Base-by-base conservation (phyloP, 2,113 vertebrate genomes). In the Danionella cerebrum region DNA sequence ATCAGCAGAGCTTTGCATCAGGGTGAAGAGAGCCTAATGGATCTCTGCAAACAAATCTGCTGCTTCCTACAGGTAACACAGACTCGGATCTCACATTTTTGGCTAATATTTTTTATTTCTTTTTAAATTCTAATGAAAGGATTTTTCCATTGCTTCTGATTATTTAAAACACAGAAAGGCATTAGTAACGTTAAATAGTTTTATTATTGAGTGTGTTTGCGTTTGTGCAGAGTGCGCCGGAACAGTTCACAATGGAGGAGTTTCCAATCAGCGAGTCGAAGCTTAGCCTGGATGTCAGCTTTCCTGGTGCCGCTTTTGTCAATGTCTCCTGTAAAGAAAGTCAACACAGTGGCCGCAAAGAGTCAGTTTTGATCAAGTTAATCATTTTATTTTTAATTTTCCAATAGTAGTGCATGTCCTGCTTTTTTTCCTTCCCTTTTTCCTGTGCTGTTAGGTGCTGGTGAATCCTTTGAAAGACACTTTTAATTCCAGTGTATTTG, bases 211-310 rank as follows among this genome's bases (percentile, higher is more conserved):
- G 29, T 31, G 3, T 67, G 4, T 39, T 39, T 51, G 22, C 2
- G n/a, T n/a, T n/a, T n/a, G n/a, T 79, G 57, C 83, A 98, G 96
- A 91, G 91, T 1, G 91, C 95, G 1, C 94, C 96, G 0, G 96
- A 98, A 51, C 94, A 95, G 74, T 98, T 98, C 74, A 94, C 93
- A 2, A 94, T 92, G 0, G 95, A 98, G 80, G 95, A 98, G 79
- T 96, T 98, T 71, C 93, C 94, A 0, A 82, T 98, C 65, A 91
- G 91, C 0, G 96, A 98, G 83, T 98, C 95, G 50, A 98, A 98
- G 84, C 90, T 98, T 66, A 97, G 91, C 74, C 94, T 98, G 94
- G 96, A 98, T 36, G 92, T 98, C 62, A 97, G 91, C 77, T 98
- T 98, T 78, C 96, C 96, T 0, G 95, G 95, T 0, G 94, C 96